Percentiles rank a stretch among this genome's conserved stretches.
Evolutionary conservation across 1,140 invertebrate species (phyloP).

Genomic region (Pseudobourletiella spinata): DNA sequence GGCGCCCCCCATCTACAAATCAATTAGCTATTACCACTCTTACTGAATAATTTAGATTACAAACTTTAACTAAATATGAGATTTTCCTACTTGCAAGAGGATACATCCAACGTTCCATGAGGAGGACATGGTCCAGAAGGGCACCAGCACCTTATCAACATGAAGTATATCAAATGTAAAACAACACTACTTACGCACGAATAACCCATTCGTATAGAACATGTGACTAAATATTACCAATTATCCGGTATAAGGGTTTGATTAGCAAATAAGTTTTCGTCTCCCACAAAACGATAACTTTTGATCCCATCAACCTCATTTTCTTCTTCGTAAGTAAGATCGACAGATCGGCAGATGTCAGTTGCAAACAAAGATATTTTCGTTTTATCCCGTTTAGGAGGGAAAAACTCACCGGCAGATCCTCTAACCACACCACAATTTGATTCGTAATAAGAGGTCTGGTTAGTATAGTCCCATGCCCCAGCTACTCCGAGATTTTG

Average conservation of each 20-base stretch:
- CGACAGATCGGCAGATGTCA: conserved; percentile 42
- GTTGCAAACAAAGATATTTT: conserved; percentile 38
- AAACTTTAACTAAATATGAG: conserved; percentile 1
- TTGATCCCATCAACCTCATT: conserved; percentile 46
- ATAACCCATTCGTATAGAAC: no score
- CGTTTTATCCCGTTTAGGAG: conserved; percentile 45
- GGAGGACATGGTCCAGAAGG: conserved; percentile 17
- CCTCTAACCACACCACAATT: conserved; percentile 57
- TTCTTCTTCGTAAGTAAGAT: conserved; percentile 49
- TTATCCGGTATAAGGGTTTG: conserved; percentile 58
- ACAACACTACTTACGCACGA: no score
- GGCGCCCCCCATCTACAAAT: conserved; percentile 48
- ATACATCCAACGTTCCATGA: conserved; percentile 26
- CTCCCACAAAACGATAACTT: conserved; percentile 52
- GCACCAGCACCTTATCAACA: conserved; percentile 29
- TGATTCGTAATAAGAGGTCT: conserved; percentile 51
- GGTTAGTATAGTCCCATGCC: conserved; percentile 57
- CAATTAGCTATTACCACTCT: background rate
- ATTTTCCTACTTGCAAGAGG: conserved; percentile 32
- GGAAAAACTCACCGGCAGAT: conserved; percentile 66
- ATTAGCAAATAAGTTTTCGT: conserved; percentile 55
- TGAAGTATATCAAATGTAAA: no score
- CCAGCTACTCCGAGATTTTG: conserved; percentile 53
- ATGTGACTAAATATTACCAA: no score
- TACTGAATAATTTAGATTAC: background rate